Evolutionary conservation across 2,113 vertebrate genomes (phyloP).

Genomic region (Erinaceus europaeus): DNA sequence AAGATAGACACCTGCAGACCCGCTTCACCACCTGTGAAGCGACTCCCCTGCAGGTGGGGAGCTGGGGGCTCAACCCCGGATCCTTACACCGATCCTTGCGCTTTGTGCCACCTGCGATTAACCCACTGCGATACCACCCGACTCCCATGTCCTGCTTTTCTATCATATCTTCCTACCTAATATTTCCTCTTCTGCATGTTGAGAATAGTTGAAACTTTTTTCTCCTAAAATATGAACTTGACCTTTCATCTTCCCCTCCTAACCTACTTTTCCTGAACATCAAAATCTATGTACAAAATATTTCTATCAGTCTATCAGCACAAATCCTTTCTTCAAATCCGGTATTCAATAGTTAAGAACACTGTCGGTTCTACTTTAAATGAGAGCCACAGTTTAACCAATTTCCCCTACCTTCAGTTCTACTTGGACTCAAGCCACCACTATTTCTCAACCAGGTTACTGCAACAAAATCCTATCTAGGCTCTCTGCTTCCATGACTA

Average conservation of each 20-base stretch:
- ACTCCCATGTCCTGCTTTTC: not conserved
- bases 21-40: too few species aligned
- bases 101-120: too few species aligned
- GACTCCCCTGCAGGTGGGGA: too few species aligned
- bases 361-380: not conserved
- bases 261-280: not conserved
- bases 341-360: not conserved
- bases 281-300: not conserved
- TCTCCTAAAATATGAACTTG: constrained; percentile 17
- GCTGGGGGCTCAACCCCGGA: too few species aligned
- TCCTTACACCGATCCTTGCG: too few species aligned
- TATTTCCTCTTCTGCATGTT: not conserved
- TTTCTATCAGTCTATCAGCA: too few species aligned
- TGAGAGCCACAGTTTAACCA: not conserved
- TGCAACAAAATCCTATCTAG: not conserved
- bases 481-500: not conserved
- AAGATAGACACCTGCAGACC: too few species aligned
- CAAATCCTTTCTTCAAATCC: not conserved
- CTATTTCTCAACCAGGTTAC: not conserved
- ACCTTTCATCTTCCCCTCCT: not conserved
- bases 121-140: too few species aligned
- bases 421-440: not conserved
- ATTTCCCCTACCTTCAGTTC: not conserved
- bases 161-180: not conserved
- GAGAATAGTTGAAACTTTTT: not conserved